These are phyloP conservation scores for Drosophila eohydei DNA, from an alignment of 2,888 invertebrate genomes.

Conservation along the genomic window DNA sequence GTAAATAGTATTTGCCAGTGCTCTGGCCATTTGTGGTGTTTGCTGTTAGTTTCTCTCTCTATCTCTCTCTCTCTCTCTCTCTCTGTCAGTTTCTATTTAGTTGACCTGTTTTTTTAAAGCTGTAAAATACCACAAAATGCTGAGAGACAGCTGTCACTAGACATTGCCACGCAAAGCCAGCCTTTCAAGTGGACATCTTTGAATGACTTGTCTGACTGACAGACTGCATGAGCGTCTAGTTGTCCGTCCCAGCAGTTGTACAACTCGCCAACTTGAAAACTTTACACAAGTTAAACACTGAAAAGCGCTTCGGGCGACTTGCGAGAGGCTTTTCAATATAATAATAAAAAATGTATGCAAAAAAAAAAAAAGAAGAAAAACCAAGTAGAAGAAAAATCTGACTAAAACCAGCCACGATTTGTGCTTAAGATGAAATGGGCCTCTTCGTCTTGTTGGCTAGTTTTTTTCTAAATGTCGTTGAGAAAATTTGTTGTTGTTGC, in stretches of 20 bases:
- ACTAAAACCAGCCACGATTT: conserved; percentile 22
- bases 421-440: conserved; percentile 20
- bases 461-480: conserved; percentile 49
- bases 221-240: conserved; percentile 15
- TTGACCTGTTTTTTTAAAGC: conserved; percentile 67
- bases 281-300: conserved; percentile 74
- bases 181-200: conserved; percentile 7
- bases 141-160: conserved; percentile 42
- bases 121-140: conserved; percentile 53
- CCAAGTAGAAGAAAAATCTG: conserved; percentile 4
- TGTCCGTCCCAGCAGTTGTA: conserved; percentile 42
- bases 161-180: conserved; percentile 7
- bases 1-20: conserved; percentile 24
- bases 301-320: conserved; percentile 70
- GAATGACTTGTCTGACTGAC: conserved; percentile 6
- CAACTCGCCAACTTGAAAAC: conserved; percentile 66
- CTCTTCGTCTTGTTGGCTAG: background rate
- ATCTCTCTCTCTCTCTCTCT: background rate
- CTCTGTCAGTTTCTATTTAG: conserved; percentile 7
- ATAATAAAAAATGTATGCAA: conserved; percentile 31
- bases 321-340: conserved; percentile 67
- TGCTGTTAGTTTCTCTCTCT: conserved; percentile 5
- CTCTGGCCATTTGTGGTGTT: conserved; percentile 21
- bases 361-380: background rate
- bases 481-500: conserved; percentile 26